Evolutionary conservation across 2,888 invertebrate genomes (phyloP).

Genomic region (Tetragonula carbonaria): DNA sequence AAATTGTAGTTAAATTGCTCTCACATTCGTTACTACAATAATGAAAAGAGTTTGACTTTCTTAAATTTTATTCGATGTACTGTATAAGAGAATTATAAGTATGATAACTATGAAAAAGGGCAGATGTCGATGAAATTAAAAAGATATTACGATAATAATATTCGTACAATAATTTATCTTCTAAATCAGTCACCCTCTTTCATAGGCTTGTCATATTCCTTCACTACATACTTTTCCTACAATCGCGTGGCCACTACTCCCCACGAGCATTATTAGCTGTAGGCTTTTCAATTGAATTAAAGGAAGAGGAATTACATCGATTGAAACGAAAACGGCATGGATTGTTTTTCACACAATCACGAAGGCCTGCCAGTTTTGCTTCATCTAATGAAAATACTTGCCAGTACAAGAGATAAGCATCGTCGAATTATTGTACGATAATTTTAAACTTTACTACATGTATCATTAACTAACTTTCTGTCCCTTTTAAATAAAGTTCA

Average conservation of each 20-base stretch:
- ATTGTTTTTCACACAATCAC: conserved; percentile 60
- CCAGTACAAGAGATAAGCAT: conserved; percentile 47
- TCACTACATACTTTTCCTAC: conserved; percentile 52
- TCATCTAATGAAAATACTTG: conserved; percentile 53
- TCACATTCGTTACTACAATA: neutral
- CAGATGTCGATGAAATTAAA: conserved; percentile 6
- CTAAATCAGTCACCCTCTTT: conserved; percentile 25
- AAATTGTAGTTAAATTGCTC: too few relatives aligned
- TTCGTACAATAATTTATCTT: conserved; percentile 7
- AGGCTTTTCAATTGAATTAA: conserved; percentile 75
- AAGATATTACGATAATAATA: conserved; percentile 6
- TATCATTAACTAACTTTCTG: neutral
- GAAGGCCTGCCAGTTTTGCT: conserved; percentile 50
- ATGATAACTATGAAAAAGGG: neutral
- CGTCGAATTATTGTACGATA: neutral
- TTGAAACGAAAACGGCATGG: conserved; percentile 68
- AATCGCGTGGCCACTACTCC: conserved; percentile 71
- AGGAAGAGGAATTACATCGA: conserved; percentile 74
- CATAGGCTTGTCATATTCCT: conserved; percentile 25
- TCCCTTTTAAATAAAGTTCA: neutral
- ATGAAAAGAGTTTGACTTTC: neutral
- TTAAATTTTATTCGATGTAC: neutral
- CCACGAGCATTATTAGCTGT: conserved; percentile 77
- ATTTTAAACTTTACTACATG: conserved; percentile 6
- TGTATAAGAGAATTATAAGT: too few relatives aligned